Base-by-base conservation (phyloP, 1,140 invertebrate genomes). In the Aradophagus sp. region DNA sequence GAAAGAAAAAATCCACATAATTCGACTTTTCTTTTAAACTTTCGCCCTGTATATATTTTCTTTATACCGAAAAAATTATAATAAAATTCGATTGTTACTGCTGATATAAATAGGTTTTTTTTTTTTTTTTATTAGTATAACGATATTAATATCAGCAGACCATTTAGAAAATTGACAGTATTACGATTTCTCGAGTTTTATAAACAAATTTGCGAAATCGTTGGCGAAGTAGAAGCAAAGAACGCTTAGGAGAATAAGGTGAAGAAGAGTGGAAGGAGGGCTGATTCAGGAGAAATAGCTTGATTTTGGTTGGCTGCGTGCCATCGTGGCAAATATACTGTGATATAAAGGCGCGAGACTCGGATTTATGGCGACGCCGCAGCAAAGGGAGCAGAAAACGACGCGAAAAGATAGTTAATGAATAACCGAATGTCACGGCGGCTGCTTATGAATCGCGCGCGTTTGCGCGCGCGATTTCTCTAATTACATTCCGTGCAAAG, bases 301-400 rank as follows among this genome's bases (percentile, higher is more conserved):
- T 26, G 58, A 63, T 41, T 65, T 58, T 70, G 65, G 65, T 76
- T 79, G 77, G 77, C 74, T 55, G 63, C 13, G 32, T 73, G 77
- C 77, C 77, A 77, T 55, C 19, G 27, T 52, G 52, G 68, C 61
- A 77, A 77, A 77, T 75, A 77, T 69, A 68, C 42, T 45, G 48
- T 72, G 72, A 73, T 73, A 48, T 65, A 71, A 65, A 41, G 71
- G 73, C 39, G 47, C 29, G 34, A 63, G 73, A 74, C 70, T 52
- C 55, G 56, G 68, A 76, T 71, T 76, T 76, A 76, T 68, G 45
- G 38, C 20, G 15, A 52, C 34, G 17, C 27, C 3, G 20, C 20
- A 23, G 0, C 32, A 65, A 70, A 56, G 48, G 56, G 34, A 39
- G 23, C 39, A 56, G 41, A 71, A 73, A 75, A 38, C 41, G 36